These are phyloP conservation scores for Cylloceria caligata DNA, from an alignment of 2,888 invertebrate genomes.

Conservation along the genomic window DNA sequence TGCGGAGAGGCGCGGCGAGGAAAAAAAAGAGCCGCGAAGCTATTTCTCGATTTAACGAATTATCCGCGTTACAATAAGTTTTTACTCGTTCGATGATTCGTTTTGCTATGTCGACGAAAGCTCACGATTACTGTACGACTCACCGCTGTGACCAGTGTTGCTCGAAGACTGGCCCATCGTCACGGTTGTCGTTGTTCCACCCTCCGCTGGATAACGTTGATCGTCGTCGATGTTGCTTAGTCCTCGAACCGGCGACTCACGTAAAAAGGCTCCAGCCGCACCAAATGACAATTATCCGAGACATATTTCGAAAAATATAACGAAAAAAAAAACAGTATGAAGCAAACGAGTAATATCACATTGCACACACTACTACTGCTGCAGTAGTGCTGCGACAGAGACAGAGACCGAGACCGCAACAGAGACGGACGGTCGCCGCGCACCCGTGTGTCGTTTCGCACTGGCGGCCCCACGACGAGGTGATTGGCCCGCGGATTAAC, in stretches of 20 bases:
- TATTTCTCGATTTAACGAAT: neutral
- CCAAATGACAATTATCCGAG: slow-evolving; percentile 73
- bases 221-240: slow-evolving; percentile 39
- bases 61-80: neutral
- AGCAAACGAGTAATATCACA: slow-evolving; percentile 74
- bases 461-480: slow-evolving; percentile 55
- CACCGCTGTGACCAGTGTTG: slow-evolving; percentile 83
- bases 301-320: slow-evolving; percentile 73
- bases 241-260: slow-evolving; percentile 66
- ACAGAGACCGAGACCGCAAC: slow-evolving; percentile 69
- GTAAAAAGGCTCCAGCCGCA: slow-evolving; percentile 73
- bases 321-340: slow-evolving; percentile 37
- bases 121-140: slow-evolving; percentile 68
- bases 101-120: neutral
- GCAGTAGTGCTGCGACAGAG: slow-evolving; percentile 77
- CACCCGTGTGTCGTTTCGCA: slow-evolving; percentile 12
- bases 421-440: slow-evolving; percentile 72
- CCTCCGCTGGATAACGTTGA: slow-evolving; percentile 17
- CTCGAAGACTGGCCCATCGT: slow-evolving; percentile 83
- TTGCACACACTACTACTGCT: slow-evolving; percentile 71
- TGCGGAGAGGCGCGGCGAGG: neutral
- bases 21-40: neutral
- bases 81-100: neutral
- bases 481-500: slow-evolving; percentile 73
- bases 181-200: slow-evolving; percentile 36